phyloP scores from a whole-genome alignment of 2,113 vertebrate species.

The Aramus guarauna region DNA sequence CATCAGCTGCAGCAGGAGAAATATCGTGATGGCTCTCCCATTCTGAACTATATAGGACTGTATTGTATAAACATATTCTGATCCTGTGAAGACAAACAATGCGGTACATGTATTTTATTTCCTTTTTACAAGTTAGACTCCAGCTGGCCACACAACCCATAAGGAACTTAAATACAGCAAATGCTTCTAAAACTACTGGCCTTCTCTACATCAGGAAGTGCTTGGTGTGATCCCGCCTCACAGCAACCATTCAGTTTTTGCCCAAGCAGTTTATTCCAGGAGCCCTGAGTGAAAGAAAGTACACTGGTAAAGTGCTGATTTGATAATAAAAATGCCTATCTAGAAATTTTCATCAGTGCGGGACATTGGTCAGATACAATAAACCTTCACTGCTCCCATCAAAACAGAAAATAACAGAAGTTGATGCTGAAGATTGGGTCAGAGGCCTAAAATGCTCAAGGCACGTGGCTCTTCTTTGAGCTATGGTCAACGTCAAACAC shows the following conservation, averaged over 20 bases:
- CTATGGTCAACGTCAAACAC: accelerated
- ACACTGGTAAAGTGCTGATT: no score
- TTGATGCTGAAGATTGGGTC: accelerated
- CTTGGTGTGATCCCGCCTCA: no score
- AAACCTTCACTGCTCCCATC: background rate
- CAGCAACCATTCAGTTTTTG: no score
- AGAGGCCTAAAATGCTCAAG: background rate
- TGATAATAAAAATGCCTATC: background rate
- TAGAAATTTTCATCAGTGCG: background rate
- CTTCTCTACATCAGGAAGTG: no score
- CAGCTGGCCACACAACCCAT: no score
- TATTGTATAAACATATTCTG: background rate
- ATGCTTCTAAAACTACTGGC: no score
- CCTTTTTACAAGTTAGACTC: background rate
- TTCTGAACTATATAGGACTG: accelerated
- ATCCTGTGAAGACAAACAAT: background rate
- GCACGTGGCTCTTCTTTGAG: background rate
- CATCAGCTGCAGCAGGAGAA: background rate
- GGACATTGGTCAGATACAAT: background rate
- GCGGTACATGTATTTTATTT: background rate
- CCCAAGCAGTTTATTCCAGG: no score
- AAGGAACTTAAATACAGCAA: no score
- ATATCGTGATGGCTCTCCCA: background rate
- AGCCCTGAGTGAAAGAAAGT: no score
- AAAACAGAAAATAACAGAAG: background rate